These are phyloP conservation scores for Nannoperca australis DNA, from an alignment of 2,797 vertebrate species.

Conservation along the genomic window DNA sequence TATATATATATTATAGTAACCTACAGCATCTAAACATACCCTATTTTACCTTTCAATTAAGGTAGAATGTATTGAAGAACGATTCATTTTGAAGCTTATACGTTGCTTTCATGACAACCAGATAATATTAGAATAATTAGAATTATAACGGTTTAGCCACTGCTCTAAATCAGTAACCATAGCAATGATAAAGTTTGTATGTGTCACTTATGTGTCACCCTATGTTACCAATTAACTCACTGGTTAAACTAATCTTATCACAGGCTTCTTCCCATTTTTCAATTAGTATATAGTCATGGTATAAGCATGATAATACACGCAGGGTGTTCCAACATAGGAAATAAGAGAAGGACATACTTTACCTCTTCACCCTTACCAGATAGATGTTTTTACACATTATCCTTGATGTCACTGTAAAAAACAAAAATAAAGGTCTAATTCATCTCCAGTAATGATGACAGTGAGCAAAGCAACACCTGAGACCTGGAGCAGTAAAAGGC, in stretches of 20 bases:
- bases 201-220: not conserved
- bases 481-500: slow-evolving; percentile 64
- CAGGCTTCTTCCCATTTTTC: not conserved
- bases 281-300: too few species aligned
- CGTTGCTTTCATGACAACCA: too few species aligned
- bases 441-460: slow-evolving; percentile 56
- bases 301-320: not conserved
- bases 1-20: too few species aligned
- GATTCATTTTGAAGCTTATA: too few species aligned
- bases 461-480: slow-evolving; percentile 74
- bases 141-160: too few species aligned
- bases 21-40: too few species aligned
- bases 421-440: slow-evolving; percentile 63
- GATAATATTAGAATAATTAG: too few species aligned
- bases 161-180: not conserved
- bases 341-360: not conserved
- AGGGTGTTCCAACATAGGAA: not conserved
- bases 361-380: slow-evolving; percentile 1
- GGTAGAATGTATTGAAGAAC: too few species aligned
- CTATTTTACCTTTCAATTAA: too few species aligned
- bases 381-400: slow-evolving; percentile 30
- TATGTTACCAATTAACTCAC: not conserved
- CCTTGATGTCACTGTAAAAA: slow-evolving; percentile 31
- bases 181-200: not conserved
- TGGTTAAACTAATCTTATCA: not conserved